Percentiles rank a stretch among this genome's conserved stretches.
These are phyloP conservation scores for Halictus rubicundus DNA, from an alignment of 1,140 invertebrate genomes.

Conservation along the genomic window DNA sequence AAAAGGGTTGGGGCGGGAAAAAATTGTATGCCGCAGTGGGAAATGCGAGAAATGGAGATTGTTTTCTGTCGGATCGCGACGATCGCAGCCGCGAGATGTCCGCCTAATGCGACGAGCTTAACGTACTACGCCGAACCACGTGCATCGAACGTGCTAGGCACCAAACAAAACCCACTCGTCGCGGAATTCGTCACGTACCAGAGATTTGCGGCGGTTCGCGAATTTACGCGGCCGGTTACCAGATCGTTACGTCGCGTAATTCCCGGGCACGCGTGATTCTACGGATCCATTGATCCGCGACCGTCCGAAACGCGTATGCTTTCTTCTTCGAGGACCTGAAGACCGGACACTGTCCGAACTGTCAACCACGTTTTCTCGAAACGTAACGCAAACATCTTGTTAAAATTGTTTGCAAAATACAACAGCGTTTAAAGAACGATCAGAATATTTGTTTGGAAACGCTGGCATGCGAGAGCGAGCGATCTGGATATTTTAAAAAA, in stretches of 20 bases:
- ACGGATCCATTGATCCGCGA: neutral
- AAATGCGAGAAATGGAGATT: neutral
- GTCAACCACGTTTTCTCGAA: too few relatives aligned
- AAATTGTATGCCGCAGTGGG: neutral
- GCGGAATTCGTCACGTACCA: slow-evolving; percentile 76
- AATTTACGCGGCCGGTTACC: slow-evolving; percentile 70
- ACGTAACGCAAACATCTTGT: too few relatives aligned
- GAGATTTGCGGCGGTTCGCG: slow-evolving; percentile 76
- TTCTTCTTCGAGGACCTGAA: too few relatives aligned
- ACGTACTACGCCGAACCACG: slow-evolving; percentile 56
- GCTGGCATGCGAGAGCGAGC: too few relatives aligned
- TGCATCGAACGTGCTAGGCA: slow-evolving; percentile 60
- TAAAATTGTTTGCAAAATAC: too few relatives aligned
- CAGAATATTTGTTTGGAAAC: too few relatives aligned
- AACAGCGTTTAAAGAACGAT: too few relatives aligned
- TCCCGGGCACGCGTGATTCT: slow-evolving; percentile 14
- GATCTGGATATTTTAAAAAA: too few relatives aligned
- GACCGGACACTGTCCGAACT: too few relatives aligned
- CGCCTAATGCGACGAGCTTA: slow-evolving; percentile 57
- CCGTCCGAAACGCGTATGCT: neutral
- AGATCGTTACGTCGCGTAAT: slow-evolving; percentile 66
- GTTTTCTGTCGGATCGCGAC: neutral
- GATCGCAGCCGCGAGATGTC: slow-evolving; percentile 5
- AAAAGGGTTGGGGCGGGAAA: too few relatives aligned
- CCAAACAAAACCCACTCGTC: slow-evolving; percentile 74